These are phyloP conservation scores for Rhingia rostrata DNA, from an alignment of 2,888 invertebrate genomes.

Conservation along the genomic window DNA sequence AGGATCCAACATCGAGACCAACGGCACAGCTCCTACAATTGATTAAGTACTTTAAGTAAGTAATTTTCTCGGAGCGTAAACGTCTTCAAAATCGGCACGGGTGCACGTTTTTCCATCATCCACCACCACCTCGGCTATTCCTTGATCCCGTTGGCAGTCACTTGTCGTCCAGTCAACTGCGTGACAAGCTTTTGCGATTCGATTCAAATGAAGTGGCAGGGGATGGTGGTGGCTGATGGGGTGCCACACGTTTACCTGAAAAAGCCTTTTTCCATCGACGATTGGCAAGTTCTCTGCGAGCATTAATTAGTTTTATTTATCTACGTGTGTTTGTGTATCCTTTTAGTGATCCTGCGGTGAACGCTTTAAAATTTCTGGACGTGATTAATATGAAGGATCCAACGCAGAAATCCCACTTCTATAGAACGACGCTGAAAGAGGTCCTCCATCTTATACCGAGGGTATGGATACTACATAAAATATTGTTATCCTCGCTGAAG, in stretches of 20 bases:
- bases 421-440: constrained; percentile 92
- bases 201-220: constrained; percentile 1
- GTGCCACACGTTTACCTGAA: constrained; percentile 46
- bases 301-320: constrained; percentile 65
- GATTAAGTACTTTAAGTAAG: constrained; percentile 95
- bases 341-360: constrained; percentile 92
- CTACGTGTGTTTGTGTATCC: constrained; percentile 49
- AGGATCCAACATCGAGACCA: constrained; percentile 93
- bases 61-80: constrained; percentile 75
- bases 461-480: constrained; percentile 84
- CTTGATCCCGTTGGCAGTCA: neutral
- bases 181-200: constrained; percentile 12
- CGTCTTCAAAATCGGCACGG: constrained; percentile 58
- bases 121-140: neutral
- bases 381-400: constrained; percentile 96
- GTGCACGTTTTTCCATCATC: constrained; percentile 16
- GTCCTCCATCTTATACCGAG: constrained; percentile 94
- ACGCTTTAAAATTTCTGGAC: constrained; percentile 96
- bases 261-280: constrained; percentile 45
- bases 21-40: constrained; percentile 95
- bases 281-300: constrained; percentile 14
- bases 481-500: neutral
- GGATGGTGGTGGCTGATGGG: constrained; percentile 14
- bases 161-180: constrained; percentile 17
- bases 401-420: constrained; percentile 94